These are phyloP conservation scores for Ctenosaura bakeri DNA, from an alignment of 2,797 vertebrate species.

Conservation along the genomic window DNA sequence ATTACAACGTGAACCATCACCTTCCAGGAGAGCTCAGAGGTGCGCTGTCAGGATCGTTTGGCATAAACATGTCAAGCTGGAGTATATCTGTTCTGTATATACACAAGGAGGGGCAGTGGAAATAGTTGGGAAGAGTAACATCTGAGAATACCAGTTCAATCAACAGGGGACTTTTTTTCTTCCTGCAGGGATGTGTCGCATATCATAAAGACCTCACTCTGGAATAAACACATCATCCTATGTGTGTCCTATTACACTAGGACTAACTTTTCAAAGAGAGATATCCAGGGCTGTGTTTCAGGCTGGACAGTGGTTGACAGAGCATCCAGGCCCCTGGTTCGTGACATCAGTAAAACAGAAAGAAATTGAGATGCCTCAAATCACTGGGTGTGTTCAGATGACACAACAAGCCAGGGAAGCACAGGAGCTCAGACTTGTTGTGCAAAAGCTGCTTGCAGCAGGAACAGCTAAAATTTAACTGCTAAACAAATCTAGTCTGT, in stretches of 20 bases:
- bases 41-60: not conserved
- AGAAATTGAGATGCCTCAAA: not conserved
- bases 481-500: too few relatives aligned
- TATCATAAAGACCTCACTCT: not conserved
- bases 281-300: not conserved
- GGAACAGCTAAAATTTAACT: too few relatives aligned
- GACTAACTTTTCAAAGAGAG: not conserved
- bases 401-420: too few relatives aligned
- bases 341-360: not conserved
- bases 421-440: too few relatives aligned
- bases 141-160: not conserved
- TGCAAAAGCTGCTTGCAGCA: too few relatives aligned
- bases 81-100: not conserved
- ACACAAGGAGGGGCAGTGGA: not conserved
- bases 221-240: not conserved
- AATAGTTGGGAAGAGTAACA: not conserved
- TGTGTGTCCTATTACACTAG: not conserved
- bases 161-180: not conserved
- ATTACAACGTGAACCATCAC: conserved; percentile 19
- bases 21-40: not conserved
- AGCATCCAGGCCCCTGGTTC: not conserved
- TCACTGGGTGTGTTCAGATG: too few relatives aligned
- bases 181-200: not conserved
- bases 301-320: not conserved
- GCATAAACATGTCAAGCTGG: conserved; percentile 8